phyloP scores from a whole-genome alignment of 2,888 invertebrate species.

The Molanna angustata region DNA sequence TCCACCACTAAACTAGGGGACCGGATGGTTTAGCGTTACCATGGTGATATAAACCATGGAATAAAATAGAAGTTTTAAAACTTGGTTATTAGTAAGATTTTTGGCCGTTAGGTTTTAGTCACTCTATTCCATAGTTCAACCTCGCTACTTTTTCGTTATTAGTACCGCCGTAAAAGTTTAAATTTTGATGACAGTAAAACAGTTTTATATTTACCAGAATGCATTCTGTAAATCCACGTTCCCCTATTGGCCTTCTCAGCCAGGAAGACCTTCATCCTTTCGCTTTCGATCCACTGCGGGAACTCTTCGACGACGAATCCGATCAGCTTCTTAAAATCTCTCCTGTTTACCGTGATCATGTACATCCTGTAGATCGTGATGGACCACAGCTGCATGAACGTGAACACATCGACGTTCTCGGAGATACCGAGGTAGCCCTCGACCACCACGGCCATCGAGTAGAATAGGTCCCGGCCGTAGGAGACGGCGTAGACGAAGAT shows the following conservation, averaged over 20 bases:
- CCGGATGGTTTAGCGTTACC: too few relatives aligned
- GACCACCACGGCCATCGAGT: constrained; percentile 1
- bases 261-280: constrained; percentile 9
- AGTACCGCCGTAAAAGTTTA: too few relatives aligned
- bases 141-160: too few relatives aligned
- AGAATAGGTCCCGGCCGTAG: constrained; percentile 17
- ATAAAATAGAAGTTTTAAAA: too few relatives aligned
- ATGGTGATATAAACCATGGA: too few relatives aligned
- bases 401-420: constrained; percentile 22
- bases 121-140: too few relatives aligned
- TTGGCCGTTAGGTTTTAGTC: too few relatives aligned
- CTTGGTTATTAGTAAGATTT: too few relatives aligned
- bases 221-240: constrained; percentile 20
- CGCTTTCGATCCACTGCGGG: constrained; percentile 20
- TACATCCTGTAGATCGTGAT: constrained; percentile 25
- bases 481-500: constrained; percentile 1
- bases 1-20: too few relatives aligned
- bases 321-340: constrained; percentile 14
- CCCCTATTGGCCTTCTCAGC: constrained; percentile 13
- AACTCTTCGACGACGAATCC: constrained; percentile 17
- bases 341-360: constrained; percentile 15
- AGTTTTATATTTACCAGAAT: constrained; percentile 12
- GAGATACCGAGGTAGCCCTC: constrained; percentile 17
- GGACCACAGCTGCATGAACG: constrained; percentile 22
- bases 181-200: too few relatives aligned